phyloP scores from a whole-genome alignment of 2,797 vertebrate species.

The Momotus momota region DNA sequence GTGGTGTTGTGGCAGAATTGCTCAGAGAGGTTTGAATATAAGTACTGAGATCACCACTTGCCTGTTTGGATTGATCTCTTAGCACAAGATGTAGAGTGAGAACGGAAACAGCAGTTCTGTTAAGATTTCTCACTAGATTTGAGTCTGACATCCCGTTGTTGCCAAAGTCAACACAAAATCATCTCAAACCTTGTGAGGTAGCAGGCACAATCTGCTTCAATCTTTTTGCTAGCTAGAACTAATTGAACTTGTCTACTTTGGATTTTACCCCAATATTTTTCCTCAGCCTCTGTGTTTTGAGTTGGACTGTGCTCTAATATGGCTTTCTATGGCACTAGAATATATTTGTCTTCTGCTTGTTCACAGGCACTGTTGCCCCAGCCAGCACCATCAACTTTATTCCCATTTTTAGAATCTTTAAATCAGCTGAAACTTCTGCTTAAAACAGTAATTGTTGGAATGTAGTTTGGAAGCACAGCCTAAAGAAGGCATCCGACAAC shows the following conservation, averaged over 20 bases:
- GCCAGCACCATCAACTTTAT: neutral
- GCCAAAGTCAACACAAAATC: neutral
- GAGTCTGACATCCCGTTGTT: neutral
- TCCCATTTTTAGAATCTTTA: neutral
- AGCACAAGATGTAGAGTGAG: neutral
- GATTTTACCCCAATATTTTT: neutral
- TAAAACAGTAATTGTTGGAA: neutral
- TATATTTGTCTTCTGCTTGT: neutral
- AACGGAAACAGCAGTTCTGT: neutral
- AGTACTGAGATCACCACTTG: neutral
- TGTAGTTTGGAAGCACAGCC: neutral
- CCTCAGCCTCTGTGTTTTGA: no score
- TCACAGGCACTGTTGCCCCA: neutral
- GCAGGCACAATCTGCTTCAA: neutral
- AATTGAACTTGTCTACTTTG: neutral
- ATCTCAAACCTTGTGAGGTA: neutral
- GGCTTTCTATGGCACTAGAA: neutral
- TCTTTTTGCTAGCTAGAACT: neutral
- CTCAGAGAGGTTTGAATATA: neutral
- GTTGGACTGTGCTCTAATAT: no score
- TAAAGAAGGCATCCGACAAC: neutral
- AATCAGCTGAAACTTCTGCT: neutral
- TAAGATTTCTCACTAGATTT: conserved; percentile 19
- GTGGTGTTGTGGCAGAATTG: neutral
- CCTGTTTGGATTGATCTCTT: neutral